Base-by-base conservation (phyloP, 2,113 vertebrate genomes). In the Sula dactylatra region DNA sequence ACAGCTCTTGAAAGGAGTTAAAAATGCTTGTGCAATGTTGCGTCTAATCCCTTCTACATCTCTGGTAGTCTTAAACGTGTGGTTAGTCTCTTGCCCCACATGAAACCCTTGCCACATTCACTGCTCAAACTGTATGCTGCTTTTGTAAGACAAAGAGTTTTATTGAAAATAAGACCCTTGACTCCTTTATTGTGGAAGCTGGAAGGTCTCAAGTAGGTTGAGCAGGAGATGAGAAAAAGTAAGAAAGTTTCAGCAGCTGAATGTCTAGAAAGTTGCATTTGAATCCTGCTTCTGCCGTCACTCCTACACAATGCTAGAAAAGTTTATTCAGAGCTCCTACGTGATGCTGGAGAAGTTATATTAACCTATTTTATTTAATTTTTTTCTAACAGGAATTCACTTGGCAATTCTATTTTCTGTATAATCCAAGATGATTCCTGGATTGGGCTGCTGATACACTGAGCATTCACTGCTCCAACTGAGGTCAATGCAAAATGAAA, bases 401-500 rank as follows among this genome's bases (percentile, higher is more conserved):
- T 73, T 70, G 29, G 31, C 32, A 73, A 42, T 27, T 95, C 54
- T 70, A 58, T 92, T 93, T 92, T 80, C 76, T 65, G 24, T 73
- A 64, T 78, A 82, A 64, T 86, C 50, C 71, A 90, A 77, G 70
- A 82, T 15, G 36, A 42, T 74, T 73, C 65, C 58, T 70, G 34
- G n/a, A 24, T 93, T 83, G 38, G 19, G 31, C 27, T 90, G 64
- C 80, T 90, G 55, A 79, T 88, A 83, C 13, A 49, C 38, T 78
- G 50, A 78, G 55, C 54, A 73, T 70, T 92, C 79, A 78, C 45
- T 67, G 59, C 45, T 90, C 38, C 58, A 86, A 0, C 50, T 64
- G 94, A 77, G 62, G 74, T 86, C 70, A 94, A 36, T 69, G 91
- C 36, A 93, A 90, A 97, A 85, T 90, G 36, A 93, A 91, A 93